Base-by-base conservation (phyloP, 1,140 invertebrate genomes). In the Psilanteris sp. region DNA sequence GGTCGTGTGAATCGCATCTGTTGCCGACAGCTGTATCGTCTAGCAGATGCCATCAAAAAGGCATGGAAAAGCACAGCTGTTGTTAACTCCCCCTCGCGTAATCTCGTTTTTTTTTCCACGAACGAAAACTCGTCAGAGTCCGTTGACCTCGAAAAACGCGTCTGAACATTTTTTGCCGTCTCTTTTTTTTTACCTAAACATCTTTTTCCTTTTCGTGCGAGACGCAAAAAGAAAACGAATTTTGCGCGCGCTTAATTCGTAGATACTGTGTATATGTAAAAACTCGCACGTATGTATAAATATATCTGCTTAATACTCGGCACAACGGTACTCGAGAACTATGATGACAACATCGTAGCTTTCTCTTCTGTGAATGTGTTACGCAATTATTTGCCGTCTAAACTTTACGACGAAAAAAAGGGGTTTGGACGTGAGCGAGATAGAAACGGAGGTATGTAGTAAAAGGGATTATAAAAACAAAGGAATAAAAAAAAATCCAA, bases 11-110 rank as follows among this genome's bases (percentile, higher is more conserved):
- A 18, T 20, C 15, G 57, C 80, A 82, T 83, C 80, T 84, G 81
- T 74, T 73, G 48, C 13, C 78, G 62, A 72, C 83, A 83, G 82
- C 84, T 84, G 83, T 77, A 64, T 41, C 46, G 70, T 77, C 43
- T 75, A 48, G 74, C 86, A 86, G 85, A 85, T 87, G 85, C 81
- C 71, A 50, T 54, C 64, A 39, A 27, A 61, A 66, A 68, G 59
- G 73, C 57, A 64, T 41, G 48, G 61, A 64, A 72, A 79, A 57
- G 54, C 54, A 39, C 78, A 80, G 76, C 71, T 74, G 80, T 22
- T 37, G 80, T 22, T 0, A 20, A 3, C 48, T 72, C 36, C 29
- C 36, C 46, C 31, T 55, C 48, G 22, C 7, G 20, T 10, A 14
- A 16, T 7, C 26, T 62, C n/a, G 55, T 29, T 50, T 13, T 27